phyloP scores from a whole-genome alignment of 2,888 invertebrate species.

The Adela reaumurella region DNA sequence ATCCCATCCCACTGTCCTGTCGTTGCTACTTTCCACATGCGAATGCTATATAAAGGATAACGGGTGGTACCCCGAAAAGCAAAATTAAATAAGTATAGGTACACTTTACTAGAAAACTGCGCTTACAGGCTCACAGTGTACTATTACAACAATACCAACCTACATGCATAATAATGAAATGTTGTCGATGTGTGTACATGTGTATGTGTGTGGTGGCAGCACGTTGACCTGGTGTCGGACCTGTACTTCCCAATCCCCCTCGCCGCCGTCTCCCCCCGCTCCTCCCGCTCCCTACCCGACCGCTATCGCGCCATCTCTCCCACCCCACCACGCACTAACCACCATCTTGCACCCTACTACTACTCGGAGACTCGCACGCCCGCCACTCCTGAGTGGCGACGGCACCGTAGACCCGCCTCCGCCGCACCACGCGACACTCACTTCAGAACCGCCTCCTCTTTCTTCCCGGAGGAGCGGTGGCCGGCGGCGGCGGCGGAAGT shows the following conservation, averaged over 20 bases:
- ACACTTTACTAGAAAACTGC: too few species aligned
- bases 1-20: too few species aligned
- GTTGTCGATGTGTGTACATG: slow-evolving; percentile 26
- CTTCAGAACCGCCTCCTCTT: slow-evolving; percentile 40
- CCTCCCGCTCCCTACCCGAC: slow-evolving; percentile 47
- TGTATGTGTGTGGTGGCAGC: slow-evolving; percentile 59
- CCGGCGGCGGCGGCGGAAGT: too few species aligned
- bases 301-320: slow-evolving; percentile 39
- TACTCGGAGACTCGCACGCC: slow-evolving; percentile 34
- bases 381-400: slow-evolving; percentile 26
- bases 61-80: too few species aligned
- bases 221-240: slow-evolving; percentile 73
- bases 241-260: slow-evolving; percentile 62
- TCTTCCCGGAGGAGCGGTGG: slow-evolving; percentile 16
- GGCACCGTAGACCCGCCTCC: slow-evolving; percentile 25
- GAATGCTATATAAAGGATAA: too few species aligned
- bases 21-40: too few species aligned
- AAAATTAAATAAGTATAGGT: too few species aligned
- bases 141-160: too few species aligned
- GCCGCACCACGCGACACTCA: slow-evolving; percentile 31
- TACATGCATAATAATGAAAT: too few species aligned
- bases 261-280: slow-evolving; percentile 39
- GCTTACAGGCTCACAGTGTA: too few species aligned
- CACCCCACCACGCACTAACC: slow-evolving; percentile 24
- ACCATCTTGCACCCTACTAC: slow-evolving; percentile 48